Base-by-base conservation (phyloP, 2,113 vertebrate genomes). In the Psittacara wagleri region DNA sequence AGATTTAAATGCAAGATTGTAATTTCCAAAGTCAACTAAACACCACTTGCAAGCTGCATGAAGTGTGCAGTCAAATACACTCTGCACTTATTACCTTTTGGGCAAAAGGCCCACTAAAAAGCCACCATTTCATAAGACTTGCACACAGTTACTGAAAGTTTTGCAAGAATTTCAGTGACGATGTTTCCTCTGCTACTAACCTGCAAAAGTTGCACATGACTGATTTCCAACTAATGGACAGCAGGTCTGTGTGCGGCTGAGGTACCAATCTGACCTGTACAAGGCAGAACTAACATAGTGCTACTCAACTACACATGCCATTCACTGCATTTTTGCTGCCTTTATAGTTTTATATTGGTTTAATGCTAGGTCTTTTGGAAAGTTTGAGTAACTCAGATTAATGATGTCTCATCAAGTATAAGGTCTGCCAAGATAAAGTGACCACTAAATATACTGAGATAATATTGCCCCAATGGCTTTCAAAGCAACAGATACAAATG, bases 51-150 rank as follows among this genome's bases (percentile, higher is more conserved):
- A 52, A 27, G 3, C 4, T 1, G 0, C 17, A 2, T 12, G 10
- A 73, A 83, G 14, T 5, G 13, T 37, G 13, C 2, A 46, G 24
- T 29, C 39, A 83, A 5, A 57, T 10, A 48, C 4, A 24, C 6
- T 17, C 63, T 59, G 28, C n/a, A 28, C 15, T 0, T 0, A 17
- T 18, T 8, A 44, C 6, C 5, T 57, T 27, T 11, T n/a, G 27
- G 7, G 20, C 0, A 0, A 0, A 1, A 13, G 9, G 11, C 5
- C 9, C 15, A 44, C 49, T 29, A 10, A 6, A 62, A 57, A 22
- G 7, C 8, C 37, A n/a, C 3, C 5, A 12, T 46, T 52, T 22
- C 29, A 0, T 13, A 55, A 29, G 8, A 7, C 6, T 69, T 66
- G 4, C 27, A 25, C 18, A 31, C 8, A 33, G 11, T 39, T 77